Conservation (phyloP, 2,113 vertebrate genomes). For the Tachysurus fulvidraco region DNA sequence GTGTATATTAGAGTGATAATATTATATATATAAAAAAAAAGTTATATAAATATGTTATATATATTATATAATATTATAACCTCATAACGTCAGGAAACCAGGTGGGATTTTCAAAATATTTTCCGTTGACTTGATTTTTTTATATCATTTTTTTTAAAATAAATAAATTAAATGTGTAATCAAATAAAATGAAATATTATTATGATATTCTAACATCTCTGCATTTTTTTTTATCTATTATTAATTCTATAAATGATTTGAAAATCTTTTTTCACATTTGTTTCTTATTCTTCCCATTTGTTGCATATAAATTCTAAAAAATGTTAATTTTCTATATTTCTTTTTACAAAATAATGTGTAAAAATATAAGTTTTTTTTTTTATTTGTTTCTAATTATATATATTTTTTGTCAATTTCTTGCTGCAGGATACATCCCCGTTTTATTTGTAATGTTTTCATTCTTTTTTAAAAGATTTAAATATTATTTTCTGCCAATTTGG, state of each 20-base stretch:
- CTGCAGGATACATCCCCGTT: no score
- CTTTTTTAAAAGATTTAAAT: no score
- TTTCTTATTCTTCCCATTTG: background rate
- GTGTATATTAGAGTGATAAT: background rate
- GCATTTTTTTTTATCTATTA: background rate
- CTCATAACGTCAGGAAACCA: background rate
- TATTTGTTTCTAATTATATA: no score
- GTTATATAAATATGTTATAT: background rate
- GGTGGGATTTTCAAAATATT: background rate
- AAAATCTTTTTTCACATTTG: background rate
- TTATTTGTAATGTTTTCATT: no score
- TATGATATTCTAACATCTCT: background rate
- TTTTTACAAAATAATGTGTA: background rate
- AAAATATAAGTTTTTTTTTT: background rate
- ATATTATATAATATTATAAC: no score
- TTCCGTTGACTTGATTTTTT: background rate
- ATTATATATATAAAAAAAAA: no score
- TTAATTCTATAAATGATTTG: background rate
- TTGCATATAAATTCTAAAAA: background rate
- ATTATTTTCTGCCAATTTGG: no score
- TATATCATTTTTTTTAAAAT: background rate
- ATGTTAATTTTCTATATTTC: background rate
- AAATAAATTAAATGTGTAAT: no score
- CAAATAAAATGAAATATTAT: no score
- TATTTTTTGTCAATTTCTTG: no score